These are phyloP conservation scores for Pristis pectinata DNA, from an alignment of 2,797 vertebrate genomes.

Conservation along the genomic window DNA sequence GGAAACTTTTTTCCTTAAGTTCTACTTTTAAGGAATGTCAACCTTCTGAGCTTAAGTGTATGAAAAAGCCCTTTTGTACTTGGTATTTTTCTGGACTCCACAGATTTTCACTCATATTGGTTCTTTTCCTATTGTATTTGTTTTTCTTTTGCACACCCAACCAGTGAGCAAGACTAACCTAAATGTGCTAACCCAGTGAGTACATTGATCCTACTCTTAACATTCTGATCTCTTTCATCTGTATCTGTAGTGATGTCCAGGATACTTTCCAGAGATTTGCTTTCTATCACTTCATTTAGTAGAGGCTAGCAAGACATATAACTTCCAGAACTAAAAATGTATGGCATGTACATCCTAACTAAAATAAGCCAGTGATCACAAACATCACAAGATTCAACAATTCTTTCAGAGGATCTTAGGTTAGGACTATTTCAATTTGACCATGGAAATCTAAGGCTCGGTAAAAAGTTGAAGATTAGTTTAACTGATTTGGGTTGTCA, in stretches of 20 bases:
- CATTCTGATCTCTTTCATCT: conserved; percentile 10
- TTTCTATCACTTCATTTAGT: background rate
- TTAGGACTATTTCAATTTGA: no score
- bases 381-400: background rate
- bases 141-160: background rate
- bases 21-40: background rate
- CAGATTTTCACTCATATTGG: background rate
- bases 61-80: background rate
- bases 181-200: background rate
- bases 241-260: background rate
- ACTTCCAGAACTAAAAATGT: background rate
- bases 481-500: background rate
- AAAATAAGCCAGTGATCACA: no score
- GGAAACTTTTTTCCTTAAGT: conserved; percentile 3
- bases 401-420: background rate
- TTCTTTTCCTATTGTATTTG: background rate
- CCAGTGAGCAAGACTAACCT: background rate
- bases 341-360: no score
- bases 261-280: background rate
- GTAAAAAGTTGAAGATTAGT: background rate
- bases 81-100: background rate
- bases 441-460: background rate
- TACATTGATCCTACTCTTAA: background rate
- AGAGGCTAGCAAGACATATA: background rate
- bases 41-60: background rate